Percentiles rank a stretch among this genome's conserved stretches.
These are phyloP conservation scores for Elymnias hypermnestra DNA, from an alignment of 1,140 invertebrate genomes.

Conservation along the genomic window DNA sequence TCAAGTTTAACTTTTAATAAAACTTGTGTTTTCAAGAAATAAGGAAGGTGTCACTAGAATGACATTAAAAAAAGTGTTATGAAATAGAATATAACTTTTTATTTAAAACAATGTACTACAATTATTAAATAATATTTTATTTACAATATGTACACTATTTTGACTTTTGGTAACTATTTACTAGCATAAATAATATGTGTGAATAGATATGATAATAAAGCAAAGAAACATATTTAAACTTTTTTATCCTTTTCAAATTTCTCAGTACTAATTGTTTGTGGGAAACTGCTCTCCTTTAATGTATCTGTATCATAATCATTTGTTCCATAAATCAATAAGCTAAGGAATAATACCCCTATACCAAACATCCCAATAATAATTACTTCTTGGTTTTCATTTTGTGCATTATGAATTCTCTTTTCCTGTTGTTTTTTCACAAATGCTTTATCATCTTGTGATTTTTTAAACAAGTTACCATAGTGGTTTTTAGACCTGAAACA, in stretches of 20 bases:
- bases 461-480: conserved; percentile 49
- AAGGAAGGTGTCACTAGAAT: too few species aligned
- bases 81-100: conserved; percentile 3
- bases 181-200: too few species aligned
- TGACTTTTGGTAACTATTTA: not conserved
- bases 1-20: too few species aligned
- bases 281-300: conserved; percentile 10
- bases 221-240: too few species aligned
- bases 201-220: too few species aligned
- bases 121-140: conserved; percentile 16
- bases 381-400: conserved; percentile 33
- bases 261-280: too few species aligned
- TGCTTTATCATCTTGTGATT: conserved; percentile 40
- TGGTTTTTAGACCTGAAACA: conserved; percentile 59
- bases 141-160: conserved; percentile 29
- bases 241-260: too few species aligned
- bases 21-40: too few species aligned
- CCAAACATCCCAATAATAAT: conserved; percentile 33
- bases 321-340: conserved; percentile 32
- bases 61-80: not conserved
- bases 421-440: conserved; percentile 27
- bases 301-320: conserved; percentile 42
- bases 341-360: conserved; percentile 30
- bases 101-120: conserved; percentile 14
- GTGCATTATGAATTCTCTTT: conserved; percentile 21